Evolutionary conservation across 2,888 invertebrate species (phyloP).

Genomic region (Micoletzkya japonica): DNA sequence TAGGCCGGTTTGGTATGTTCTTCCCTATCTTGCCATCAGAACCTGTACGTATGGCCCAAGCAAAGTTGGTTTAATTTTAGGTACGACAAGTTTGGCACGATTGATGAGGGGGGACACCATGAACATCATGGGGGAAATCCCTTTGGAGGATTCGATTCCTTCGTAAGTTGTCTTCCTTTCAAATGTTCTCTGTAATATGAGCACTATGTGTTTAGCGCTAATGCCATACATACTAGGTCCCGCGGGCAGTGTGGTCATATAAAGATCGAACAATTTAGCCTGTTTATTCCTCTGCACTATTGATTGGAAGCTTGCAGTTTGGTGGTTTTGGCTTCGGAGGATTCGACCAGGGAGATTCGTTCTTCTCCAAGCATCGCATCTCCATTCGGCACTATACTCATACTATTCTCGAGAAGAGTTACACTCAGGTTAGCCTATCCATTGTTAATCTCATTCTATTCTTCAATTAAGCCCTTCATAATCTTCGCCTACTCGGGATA

Average conservation of each 20-base stretch:
- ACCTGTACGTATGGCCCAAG: not conserved
- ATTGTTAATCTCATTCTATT: not conserved
- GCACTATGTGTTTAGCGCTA: too few relatives aligned
- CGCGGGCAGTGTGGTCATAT: too few relatives aligned
- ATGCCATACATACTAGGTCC: too few relatives aligned
- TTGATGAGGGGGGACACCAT: constrained; percentile 46
- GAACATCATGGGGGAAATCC: constrained; percentile 28
- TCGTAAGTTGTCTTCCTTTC: constrained; percentile 42
- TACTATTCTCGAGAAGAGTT: constrained; percentile 45
- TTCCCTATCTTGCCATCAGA: too few relatives aligned
- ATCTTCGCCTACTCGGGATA: constrained; percentile 67
- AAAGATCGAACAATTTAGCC: too few relatives aligned
- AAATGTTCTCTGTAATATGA: too few relatives aligned
- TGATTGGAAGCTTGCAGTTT: constrained; percentile 33
- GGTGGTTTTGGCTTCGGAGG: constrained; percentile 42
- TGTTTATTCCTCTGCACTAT: too few relatives aligned
- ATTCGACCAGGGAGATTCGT: constrained; percentile 38
- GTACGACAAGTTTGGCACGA: constrained; percentile 57
- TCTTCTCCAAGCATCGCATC: constrained; percentile 52
- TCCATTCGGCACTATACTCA: constrained; percentile 50
- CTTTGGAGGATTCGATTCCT: constrained; percentile 43
- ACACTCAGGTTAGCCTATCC: constrained; percentile 24
- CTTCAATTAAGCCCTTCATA: constrained; percentile 63
- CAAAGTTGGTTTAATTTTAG: constrained; percentile 35
- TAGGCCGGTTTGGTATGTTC: not conserved